Base-by-base conservation (phyloP, 2,888 invertebrate genomes). In the Cryptocephalus moraei region DNA sequence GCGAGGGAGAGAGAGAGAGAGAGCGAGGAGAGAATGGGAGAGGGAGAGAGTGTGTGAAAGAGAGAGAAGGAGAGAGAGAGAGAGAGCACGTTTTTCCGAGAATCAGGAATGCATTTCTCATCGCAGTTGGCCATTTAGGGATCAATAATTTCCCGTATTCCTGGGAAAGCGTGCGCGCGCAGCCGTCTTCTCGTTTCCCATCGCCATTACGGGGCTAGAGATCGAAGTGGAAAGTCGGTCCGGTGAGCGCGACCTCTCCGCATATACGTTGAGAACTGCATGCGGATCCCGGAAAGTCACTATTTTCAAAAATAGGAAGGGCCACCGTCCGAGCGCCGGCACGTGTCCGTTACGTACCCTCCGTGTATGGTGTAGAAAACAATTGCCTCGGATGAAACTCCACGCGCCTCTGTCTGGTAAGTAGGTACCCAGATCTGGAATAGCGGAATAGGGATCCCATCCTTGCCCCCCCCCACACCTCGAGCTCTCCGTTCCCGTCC, bases 351-450 rank as follows among this genome's bases (percentile, higher is more conserved):
- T 43, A 53, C 50, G 49, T 48, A 43, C 46, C 48, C 43, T 45
- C 56, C 55, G 68, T 71, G 69, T 65, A 72, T 72, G 71, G 72
- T 72, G 70, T 72, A 67, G 71, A 62, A 63, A 60, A 63, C 58
- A 66, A 64, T 66, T 66, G 71, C 71, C 71, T 72, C 71, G 71
- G 71, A 72, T 72, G 72, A 69, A 66, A 61, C 65, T 65, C 56
- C 60, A 65, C 64, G 66, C 59, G 57, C 62, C 57, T 60, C 57
- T 59, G 51, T 54, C 60, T 60, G 67, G 67, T 67, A 57, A 66
- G 67, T 62, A 22, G 22, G 22, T 6, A 22, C 22, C 22, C 22
- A 22, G 3, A 22, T 22, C 22, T 22, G 6, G n/a, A n/a, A n/a
- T n/a, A n/a, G n/a, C n/a, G n/a, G n/a, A n/a, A n/a, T n/a, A n/a